A percentile compares a stretch with the other conserved stretches of the same genome.
These are phyloP conservation scores for Bucco capensis DNA, from an alignment of 2,113 vertebrate genomes.

Conservation along the genomic window DNA sequence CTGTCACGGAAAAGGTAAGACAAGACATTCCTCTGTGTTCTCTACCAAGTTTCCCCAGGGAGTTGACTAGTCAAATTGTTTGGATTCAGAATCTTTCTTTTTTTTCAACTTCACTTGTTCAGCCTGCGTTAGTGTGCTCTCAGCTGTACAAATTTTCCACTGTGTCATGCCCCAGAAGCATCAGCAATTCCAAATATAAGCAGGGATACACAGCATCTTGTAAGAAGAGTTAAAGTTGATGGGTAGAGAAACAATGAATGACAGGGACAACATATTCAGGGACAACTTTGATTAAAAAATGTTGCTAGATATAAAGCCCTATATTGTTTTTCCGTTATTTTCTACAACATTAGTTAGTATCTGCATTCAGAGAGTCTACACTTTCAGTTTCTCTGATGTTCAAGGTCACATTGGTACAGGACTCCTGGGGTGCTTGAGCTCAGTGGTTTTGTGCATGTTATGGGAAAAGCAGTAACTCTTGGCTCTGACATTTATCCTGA, in stretches of 20 bases:
- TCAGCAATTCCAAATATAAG: background rate
- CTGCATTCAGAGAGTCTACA: background rate
- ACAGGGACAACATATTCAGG: too few species aligned
- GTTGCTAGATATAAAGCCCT: background rate
- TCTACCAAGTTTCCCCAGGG: background rate
- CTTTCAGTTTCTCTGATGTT: background rate
- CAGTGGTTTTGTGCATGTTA: rapidly evolving
- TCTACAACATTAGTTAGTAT: background rate
- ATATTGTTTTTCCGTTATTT: background rate
- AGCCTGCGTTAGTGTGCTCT: background rate
- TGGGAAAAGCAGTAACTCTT: background rate
- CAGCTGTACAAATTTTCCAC: background rate
- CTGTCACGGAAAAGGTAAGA: constrained; percentile 94
- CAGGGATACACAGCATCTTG: background rate
- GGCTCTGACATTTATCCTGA: background rate
- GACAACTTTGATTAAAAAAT: background rate
- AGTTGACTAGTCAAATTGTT: background rate
- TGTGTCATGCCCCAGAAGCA: rapidly evolving
- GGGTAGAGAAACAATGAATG: background rate
- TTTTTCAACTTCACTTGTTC: background rate
- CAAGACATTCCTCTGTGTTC: background rate
- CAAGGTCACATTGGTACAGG: rapidly evolving
- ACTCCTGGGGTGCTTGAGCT: background rate
- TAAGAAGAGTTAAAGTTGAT: background rate
- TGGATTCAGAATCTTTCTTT: background rate